These are phyloP conservation scores for Plusia festucae DNA, from an alignment of 2,888 invertebrate genomes.

Conservation along the genomic window DNA sequence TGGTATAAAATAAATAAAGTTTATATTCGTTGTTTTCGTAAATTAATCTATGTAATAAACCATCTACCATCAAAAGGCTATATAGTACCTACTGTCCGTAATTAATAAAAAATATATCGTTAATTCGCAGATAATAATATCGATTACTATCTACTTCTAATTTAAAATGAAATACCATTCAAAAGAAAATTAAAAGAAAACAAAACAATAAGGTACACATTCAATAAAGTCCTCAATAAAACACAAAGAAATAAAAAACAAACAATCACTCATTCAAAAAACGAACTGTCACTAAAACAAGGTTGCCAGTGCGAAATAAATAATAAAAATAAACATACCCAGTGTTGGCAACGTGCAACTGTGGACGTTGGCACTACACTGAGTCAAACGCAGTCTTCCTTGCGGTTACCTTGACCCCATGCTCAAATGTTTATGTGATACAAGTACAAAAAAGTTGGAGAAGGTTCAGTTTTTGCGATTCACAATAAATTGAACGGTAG, in stretches of 20 bases:
- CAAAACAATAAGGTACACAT: background rate
- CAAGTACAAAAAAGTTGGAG: constrained; percentile 14
- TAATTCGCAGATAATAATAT: no score
- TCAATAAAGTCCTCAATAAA: constrained; percentile 5
- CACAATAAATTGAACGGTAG: constrained; percentile 12
- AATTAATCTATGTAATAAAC: no score
- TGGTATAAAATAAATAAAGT: no score
- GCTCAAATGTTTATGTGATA: constrained; percentile 47
- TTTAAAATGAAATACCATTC: no score
- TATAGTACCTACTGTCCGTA: no score
- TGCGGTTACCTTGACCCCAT: constrained; percentile 54
- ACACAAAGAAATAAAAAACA: background rate
- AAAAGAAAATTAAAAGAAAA: background rate
- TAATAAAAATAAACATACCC: constrained; percentile 40
- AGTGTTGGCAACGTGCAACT: constrained; percentile 44
- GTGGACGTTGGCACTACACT: constrained; percentile 55
- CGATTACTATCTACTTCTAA: no score
- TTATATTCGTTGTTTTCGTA: no score
- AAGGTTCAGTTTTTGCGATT: constrained; percentile 11
- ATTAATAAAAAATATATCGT: no score
- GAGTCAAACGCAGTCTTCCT: constrained; percentile 52
- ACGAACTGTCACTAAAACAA: constrained; percentile 36
- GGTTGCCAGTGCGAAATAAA: constrained; percentile 20
- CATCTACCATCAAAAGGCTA: no score
- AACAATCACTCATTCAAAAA: constrained; percentile 27